Conservation (phyloP, 2,888 invertebrate genomes). For the Agrochola circellaris region DNA sequence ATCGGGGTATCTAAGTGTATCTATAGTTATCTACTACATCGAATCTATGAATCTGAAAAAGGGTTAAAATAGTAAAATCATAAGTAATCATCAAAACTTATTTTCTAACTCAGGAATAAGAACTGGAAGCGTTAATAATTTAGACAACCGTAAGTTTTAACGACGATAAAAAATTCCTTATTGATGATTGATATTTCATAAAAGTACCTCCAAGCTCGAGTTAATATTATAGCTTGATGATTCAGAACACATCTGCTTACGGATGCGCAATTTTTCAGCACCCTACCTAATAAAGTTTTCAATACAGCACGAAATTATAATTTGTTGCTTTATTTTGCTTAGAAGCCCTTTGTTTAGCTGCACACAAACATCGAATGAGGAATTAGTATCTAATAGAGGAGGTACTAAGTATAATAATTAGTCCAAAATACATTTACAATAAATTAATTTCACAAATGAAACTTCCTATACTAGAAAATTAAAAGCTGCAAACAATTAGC, state of each 20-base stretch:
- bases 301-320: constrained; percentile 20
- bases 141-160: neutral
- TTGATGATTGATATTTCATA: constrained; percentile 23
- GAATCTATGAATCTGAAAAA: neutral
- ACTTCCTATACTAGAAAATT: neutral
- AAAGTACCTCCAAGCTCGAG: neutral
- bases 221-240: constrained; percentile 26
- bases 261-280: constrained; percentile 44
- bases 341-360: constrained; percentile 6
- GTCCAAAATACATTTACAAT: neutral
- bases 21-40: too few relatives aligned
- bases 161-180: constrained; percentile 6
- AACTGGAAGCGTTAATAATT: neutral
- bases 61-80: neutral
- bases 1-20: too few relatives aligned
- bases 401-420: neutral
- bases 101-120: neutral
- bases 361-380: neutral
- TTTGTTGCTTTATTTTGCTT: neutral
- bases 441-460: neutral
- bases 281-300: constrained; percentile 42
- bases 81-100: neutral
- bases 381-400: neutral
- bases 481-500: neutral
- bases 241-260: constrained; percentile 48